Evolutionary conservation across 2,113 vertebrate genomes (phyloP).

Genomic region (Poicephalus gulielmi): DNA sequence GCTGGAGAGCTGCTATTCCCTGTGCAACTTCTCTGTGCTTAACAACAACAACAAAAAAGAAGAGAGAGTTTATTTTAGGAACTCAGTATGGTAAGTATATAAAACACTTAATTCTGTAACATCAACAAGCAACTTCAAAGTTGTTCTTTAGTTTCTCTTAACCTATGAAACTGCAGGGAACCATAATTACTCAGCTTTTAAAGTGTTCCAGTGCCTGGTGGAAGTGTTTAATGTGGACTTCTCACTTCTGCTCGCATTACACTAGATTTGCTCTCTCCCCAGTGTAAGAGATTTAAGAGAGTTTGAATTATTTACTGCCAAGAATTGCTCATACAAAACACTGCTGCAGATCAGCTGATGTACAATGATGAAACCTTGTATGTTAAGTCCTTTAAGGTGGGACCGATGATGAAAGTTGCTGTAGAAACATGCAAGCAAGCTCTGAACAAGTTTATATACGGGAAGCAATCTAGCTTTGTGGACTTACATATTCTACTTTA

Average conservation of each 20-base stretch:
- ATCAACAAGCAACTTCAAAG: conserved; percentile 49
- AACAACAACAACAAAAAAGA: neutral
- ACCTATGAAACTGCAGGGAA: conserved; percentile 10
- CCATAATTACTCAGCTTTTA: conserved; percentile 44
- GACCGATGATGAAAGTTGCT: neutral
- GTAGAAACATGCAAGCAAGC: neutral
- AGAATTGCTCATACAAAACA: neutral
- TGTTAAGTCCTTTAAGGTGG: neutral
- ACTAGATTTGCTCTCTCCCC: neutral
- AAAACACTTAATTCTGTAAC: conserved; percentile 35
- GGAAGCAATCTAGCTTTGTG: neutral
- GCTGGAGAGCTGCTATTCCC: neutral
- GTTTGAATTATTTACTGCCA: neutral
- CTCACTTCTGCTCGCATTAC: neutral
- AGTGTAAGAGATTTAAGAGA: neutral
- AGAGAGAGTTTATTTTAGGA: conserved; percentile 39
- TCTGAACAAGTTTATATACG: neutral
- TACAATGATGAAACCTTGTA: neutral
- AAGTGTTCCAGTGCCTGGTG: conserved; percentile 27
- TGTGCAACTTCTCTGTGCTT: neutral
- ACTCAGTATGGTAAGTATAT: conserved; percentile 18
- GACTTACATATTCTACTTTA: neutral
- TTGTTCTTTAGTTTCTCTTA: conserved; percentile 32
- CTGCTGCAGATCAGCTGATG: neutral
- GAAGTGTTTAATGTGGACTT: conserved; percentile 47